Conservation (phyloP, 53 echinoderm and acorn worm species). For the Echinarachnius parma region DNA sequence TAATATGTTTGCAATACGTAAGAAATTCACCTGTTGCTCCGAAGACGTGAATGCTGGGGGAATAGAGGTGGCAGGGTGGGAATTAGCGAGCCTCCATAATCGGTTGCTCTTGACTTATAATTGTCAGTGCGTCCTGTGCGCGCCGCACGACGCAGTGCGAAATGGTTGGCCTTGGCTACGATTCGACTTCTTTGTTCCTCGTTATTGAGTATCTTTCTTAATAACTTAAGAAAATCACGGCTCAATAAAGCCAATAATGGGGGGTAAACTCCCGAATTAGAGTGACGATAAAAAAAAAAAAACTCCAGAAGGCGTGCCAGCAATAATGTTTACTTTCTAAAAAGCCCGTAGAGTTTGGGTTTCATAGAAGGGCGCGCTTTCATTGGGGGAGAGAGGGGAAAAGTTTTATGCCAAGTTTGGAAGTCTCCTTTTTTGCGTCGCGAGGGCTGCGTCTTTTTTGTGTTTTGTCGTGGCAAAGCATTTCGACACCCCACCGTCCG, state of each 20-base stretch:
- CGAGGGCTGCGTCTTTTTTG: slow-evolving; percentile 36
- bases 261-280: background rate
- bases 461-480: slow-evolving; percentile 33
- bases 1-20: too few species aligned
- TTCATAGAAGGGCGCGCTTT: too few species aligned
- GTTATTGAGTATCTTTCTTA: slow-evolving; percentile 7
- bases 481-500: slow-evolving; percentile 71
- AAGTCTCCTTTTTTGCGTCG: slow-evolving; percentile 35
- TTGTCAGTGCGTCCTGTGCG: too few species aligned
- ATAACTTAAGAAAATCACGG: slow-evolving; percentile 16
- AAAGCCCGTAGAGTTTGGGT: too few species aligned
- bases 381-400: slow-evolving; percentile 11
- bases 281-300: slow-evolving; percentile 15
- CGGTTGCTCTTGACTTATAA: too few species aligned
- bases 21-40: too few species aligned
- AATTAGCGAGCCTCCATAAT: too few species aligned
- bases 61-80: too few species aligned
- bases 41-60: too few species aligned
- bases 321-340: slow-evolving; percentile 32
- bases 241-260: background rate
- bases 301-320: slow-evolving; percentile 18
- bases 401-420: slow-evolving; percentile 26
- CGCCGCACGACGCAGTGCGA: slow-evolving; percentile 22
- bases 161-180: slow-evolving; percentile 3
- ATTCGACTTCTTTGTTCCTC: slow-evolving; percentile 17